Evolutionary conservation across 2,797 vertebrate genomes (phyloP).

Genomic region (Acanthurus tractus): DNA sequence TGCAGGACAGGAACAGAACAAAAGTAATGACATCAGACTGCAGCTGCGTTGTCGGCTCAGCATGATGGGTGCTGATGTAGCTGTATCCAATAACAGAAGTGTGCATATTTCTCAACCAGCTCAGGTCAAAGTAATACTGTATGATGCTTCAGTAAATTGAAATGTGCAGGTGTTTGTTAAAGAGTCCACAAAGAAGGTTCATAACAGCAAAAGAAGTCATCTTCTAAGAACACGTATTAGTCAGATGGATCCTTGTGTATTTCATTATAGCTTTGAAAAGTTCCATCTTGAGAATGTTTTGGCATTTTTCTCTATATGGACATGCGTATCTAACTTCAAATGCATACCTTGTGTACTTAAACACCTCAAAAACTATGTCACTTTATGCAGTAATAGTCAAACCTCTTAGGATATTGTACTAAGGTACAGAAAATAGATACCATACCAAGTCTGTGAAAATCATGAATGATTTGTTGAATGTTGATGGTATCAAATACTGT

Average conservation of each 20-base stretch:
- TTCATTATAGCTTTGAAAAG: constrained; percentile 26
- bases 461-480: constrained; percentile 27
- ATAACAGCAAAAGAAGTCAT: neutral
- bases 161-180: neutral
- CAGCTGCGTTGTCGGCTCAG: constrained; percentile 28
- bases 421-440: constrained; percentile 9
- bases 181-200: neutral
- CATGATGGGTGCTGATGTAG: constrained; percentile 10
- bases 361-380: constrained; percentile 23
- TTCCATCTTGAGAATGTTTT: constrained; percentile 20
- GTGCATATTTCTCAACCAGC: neutral
- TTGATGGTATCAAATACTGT: constrained; percentile 7
- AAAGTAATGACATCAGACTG: constrained; percentile 9
- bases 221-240: neutral
- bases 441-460: constrained; percentile 24
- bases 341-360: constrained; percentile 7
- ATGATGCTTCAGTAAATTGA: neutral
- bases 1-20: constrained; percentile 1
- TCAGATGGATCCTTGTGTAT: neutral
- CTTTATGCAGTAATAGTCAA: constrained; percentile 17
- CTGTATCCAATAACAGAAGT: neutral
- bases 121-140: constrained; percentile 10
- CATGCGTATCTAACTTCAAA: constrained; percentile 5
- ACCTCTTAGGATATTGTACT: constrained; percentile 17
- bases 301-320: constrained; percentile 15